A percentile compares a stretch with the other conserved stretches of the same genome.
Conservation (phyloP, 2,797 vertebrate genomes). For the Microcaecilia unicolor region DNA sequence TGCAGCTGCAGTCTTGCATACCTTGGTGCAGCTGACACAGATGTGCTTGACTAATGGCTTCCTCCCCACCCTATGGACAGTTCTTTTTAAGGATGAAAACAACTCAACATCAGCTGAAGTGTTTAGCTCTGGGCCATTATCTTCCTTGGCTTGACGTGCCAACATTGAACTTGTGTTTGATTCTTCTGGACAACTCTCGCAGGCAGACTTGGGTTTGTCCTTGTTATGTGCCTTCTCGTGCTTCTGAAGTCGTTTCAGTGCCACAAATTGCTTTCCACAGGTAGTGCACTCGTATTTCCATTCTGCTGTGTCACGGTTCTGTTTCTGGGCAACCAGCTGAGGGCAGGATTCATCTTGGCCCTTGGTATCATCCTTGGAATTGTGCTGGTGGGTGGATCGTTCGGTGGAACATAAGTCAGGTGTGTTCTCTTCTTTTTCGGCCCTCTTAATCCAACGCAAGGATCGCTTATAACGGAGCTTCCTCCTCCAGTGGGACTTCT, state of each 20-base stretch:
- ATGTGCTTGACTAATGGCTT: conserved; percentile 68
- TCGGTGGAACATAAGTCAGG: too few relatives aligned
- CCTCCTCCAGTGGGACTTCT: conserved; percentile 58
- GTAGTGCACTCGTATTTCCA: conserved; percentile 62
- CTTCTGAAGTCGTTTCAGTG: conserved; percentile 70
- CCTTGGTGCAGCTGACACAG: conserved; percentile 75
- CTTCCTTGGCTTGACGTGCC: conserved; percentile 54
- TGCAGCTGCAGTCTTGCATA: conserved; percentile 82
- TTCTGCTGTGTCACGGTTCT: neutral
- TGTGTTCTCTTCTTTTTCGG: conserved; percentile 2
- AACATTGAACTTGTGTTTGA: too few relatives aligned
- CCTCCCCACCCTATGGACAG: conserved; percentile 46
- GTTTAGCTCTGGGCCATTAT: neutral
- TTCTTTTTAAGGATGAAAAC: rapidly evolving
- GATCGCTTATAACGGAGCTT: conserved; percentile 68
- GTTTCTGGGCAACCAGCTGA: conserved; percentile 48
- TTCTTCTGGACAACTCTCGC: too few relatives aligned
- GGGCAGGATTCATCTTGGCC: conserved; percentile 17
- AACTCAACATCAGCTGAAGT: too few relatives aligned
- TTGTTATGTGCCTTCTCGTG: conserved; percentile 73
- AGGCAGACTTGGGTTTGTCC: conserved; percentile 52
- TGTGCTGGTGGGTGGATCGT: rapidly evolving
- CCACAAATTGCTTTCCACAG: conserved; percentile 75
- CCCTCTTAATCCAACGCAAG: conserved; percentile 55
- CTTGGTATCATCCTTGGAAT: neutral